Evolutionary conservation across 2,113 vertebrate genomes (phyloP), one percentile per base, ranked within the genome.

Genomic region (Bambusicola thoracicus): DNA sequence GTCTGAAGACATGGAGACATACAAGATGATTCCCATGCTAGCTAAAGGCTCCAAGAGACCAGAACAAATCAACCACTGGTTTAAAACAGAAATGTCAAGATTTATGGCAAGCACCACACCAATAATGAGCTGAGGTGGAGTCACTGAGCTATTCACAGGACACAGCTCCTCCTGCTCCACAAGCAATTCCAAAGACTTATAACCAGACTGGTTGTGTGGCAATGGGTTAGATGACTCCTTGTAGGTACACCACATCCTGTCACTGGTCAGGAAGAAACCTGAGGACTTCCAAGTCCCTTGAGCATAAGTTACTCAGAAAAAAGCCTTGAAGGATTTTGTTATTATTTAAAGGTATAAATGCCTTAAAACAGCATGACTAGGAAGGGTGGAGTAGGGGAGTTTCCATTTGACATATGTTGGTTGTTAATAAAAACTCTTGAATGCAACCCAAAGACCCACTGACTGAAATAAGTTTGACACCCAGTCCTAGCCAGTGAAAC

Each of bases 271-370:
- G 86, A 93, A 68, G 86, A 92, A 93, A 90, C 69, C 80, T 75
- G 62, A 90, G 36, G 66, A 40, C 43, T 86, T 81, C 74, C 48
- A 94, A 75, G 51, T 48, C 80, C 10, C 65, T 68, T 48, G 43
- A 83, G 82, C 40, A 90, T 32, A 81, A 92, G 82, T 94, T 93
- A 94, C 46, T 91, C 87, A 92, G 87, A 78, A 76, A 96, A 94
- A 96, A 92, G 56, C 65, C 55, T 78, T 53, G 30, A 75, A 53
- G 43, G 22, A 6, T 43, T 78, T 84, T 81, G n/a, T 41, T 82
- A 16, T 68, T 85, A 63, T 82, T 93, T 62, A 69, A 87, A 87
- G 92, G 44, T 58, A 2, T 21, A 80, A 85, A 10, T 30, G 17
- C 56, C 61, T 86, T 93, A 75, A 96, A 96, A 95, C 83, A 96